These are phyloP conservation scores for Eristalis tenax DNA, from an alignment of 2,888 invertebrate species.

Conservation along the genomic window DNA sequence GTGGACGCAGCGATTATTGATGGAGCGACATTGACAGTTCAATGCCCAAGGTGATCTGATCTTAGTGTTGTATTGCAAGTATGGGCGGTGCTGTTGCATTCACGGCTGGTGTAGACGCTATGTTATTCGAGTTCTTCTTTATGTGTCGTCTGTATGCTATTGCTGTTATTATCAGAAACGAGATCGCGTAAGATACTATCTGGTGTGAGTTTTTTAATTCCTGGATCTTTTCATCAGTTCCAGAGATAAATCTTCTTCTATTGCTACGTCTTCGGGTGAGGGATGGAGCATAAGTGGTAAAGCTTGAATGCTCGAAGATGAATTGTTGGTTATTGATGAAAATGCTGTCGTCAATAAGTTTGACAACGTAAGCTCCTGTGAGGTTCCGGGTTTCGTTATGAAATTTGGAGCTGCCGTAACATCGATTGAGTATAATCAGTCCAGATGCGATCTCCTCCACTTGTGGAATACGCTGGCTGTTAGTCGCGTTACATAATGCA, in stretches of 20 bases:
- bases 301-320: not conserved
- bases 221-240: not conserved
- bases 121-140: not conserved
- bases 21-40: too few species aligned
- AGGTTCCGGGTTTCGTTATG: too few species aligned
- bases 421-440: too few species aligned
- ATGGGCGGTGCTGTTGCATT: not conserved
- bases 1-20: too few species aligned
- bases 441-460: too few species aligned
- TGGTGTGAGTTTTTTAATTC: not conserved
- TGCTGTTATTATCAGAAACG: not conserved
- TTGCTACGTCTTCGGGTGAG: not conserved
- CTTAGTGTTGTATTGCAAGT: not conserved
- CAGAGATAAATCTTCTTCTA: conserved; percentile 25
- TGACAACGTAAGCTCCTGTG: not conserved
- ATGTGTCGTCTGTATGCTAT: not conserved
- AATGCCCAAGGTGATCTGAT: not conserved
- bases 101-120: not conserved
- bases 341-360: not conserved
- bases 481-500: too few species aligned
- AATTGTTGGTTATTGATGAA: conserved; percentile 28
- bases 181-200: not conserved
- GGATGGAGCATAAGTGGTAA: conserved; percentile 7
- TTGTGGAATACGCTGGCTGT: too few species aligned
- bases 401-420: not conserved